phyloP scores from a whole-genome alignment of 92 coral and sea anemone genomes.

The Heliopora coerulea region DNA sequence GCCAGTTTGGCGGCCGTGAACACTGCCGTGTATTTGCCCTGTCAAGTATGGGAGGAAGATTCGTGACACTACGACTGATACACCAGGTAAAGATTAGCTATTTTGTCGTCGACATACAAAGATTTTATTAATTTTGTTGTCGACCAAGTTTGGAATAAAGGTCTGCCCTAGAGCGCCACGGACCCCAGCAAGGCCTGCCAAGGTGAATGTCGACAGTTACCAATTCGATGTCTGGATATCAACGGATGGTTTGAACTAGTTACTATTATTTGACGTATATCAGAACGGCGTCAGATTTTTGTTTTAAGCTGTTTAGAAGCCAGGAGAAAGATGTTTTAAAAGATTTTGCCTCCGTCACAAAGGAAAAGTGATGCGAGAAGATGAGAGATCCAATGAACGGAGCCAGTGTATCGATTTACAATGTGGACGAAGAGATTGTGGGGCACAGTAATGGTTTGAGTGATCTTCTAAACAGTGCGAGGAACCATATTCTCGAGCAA shows the following conservation, averaged over 20 bases:
- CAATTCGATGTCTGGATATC: background rate
- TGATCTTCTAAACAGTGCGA: slow-evolving; percentile 28
- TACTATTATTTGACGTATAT: background rate
- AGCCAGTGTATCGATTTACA: slow-evolving; percentile 35
- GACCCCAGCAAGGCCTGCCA: background rate
- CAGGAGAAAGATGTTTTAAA: background rate
- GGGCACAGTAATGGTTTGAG: slow-evolving; percentile 17
- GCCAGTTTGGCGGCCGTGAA: background rate
- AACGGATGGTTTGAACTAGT: background rate
- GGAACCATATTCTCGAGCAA: slow-evolving; percentile 52
- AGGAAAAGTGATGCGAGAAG: slow-evolving; percentile 26
- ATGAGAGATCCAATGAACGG: slow-evolving; percentile 45
- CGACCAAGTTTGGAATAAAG: background rate
- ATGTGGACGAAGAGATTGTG: slow-evolving; percentile 12
- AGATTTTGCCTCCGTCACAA: background rate
- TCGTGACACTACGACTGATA: background rate
- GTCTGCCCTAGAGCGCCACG: background rate
- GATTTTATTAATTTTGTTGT: background rate
- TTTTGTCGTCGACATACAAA: background rate
- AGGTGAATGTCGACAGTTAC: background rate
- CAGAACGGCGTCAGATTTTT: background rate
- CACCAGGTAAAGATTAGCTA: background rate
- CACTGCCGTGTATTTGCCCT: too few relatives aligned
- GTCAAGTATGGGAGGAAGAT: too few relatives aligned
- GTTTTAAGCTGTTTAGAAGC: background rate